Percentiles rank a stretch among this genome's conserved stretches.
Conservation (phyloP, 2,797 vertebrate genomes). For the Cichlasoma orientale region DNA sequence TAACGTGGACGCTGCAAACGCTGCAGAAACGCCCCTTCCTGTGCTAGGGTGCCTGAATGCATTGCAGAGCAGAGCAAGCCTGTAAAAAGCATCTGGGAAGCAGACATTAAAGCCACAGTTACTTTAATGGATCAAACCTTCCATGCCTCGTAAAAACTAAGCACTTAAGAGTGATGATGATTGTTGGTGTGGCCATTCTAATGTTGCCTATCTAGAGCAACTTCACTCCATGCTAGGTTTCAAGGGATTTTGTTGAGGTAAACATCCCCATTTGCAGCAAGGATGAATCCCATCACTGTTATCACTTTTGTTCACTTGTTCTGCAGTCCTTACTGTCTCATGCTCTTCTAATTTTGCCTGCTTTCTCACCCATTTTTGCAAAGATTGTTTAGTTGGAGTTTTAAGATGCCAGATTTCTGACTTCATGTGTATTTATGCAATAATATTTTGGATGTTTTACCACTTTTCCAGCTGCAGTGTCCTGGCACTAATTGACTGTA, state of each 20-base stretch:
- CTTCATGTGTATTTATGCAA: not conserved
- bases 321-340: not conserved
- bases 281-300: not conserved
- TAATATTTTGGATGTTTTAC: not conserved
- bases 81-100: conserved; percentile 77
- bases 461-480: not conserved
- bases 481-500: not conserved
- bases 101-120: conserved; percentile 69
- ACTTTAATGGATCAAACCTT: conserved; percentile 66
- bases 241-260: not conserved
- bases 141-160: conserved; percentile 61
- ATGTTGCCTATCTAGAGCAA: conserved; percentile 16
- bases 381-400: not conserved
- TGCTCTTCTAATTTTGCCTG: not conserved
- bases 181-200: conserved; percentile 33
- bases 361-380: not conserved
- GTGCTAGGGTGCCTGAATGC: conserved; percentile 62
- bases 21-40: conserved; percentile 80
- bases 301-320: not conserved
- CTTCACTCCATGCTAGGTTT: not conserved
- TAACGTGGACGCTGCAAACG: conserved; percentile 71
- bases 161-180: conserved; percentile 64
- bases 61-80: conserved; percentile 48
- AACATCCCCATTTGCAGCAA: not conserved
- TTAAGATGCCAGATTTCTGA: not conserved